Evolutionary conservation across 2,797 vertebrate genomes (phyloP).

Genomic region (Hemitrygon akajei): DNA sequence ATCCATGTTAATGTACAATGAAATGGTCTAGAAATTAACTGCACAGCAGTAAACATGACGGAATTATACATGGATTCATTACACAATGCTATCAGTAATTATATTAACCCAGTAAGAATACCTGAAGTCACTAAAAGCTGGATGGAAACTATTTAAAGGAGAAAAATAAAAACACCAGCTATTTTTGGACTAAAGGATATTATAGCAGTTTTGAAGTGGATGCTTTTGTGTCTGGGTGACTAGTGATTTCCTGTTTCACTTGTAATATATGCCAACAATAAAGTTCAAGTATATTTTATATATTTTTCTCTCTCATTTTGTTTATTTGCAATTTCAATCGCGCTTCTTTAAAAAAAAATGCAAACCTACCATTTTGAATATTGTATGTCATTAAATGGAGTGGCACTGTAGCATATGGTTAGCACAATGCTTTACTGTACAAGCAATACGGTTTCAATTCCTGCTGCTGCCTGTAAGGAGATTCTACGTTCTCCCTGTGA

Average conservation of each 20-base stretch:
- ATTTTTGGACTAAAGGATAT: background rate
- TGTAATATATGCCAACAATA: background rate
- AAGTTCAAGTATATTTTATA: background rate
- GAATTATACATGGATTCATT: background rate
- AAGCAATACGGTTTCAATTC: too few relatives aligned
- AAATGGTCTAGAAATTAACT: conserved; percentile 4
- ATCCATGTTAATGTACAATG: background rate
- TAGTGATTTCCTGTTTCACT: background rate
- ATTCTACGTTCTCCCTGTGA: too few relatives aligned
- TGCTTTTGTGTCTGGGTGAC: background rate
- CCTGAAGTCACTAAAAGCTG: background rate
- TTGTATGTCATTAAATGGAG: background rate
- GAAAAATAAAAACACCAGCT: background rate
- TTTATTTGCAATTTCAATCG: background rate
- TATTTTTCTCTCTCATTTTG: background rate
- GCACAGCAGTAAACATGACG: background rate
- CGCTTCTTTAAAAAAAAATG: background rate
- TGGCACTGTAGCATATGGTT: too few relatives aligned
- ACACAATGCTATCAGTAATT: background rate
- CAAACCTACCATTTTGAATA: background rate
- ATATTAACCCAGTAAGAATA: background rate
- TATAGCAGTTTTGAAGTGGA: background rate
- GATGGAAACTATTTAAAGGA: background rate
- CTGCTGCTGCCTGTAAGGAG: too few relatives aligned
- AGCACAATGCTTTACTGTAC: too few relatives aligned